Percentiles rank a stretch among this genome's conserved stretches.
Conservation (phyloP, 2,797 vertebrate genomes). For the Sylvilagus floridanus region DNA sequence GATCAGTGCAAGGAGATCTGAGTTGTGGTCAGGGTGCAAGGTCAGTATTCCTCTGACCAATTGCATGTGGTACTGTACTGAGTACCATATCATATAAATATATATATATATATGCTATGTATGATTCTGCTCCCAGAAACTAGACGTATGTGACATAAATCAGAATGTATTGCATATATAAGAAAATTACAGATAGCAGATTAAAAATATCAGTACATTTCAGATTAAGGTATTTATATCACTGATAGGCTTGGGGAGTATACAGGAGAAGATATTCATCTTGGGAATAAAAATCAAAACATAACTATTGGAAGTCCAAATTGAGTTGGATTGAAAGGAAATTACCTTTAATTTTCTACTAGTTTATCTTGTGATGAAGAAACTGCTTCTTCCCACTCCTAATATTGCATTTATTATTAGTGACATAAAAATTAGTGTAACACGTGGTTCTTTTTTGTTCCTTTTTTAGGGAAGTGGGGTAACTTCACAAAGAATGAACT, state of each 20-base stretch:
- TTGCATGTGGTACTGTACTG: background rate
- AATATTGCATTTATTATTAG: background rate
- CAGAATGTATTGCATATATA: background rate
- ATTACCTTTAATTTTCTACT: background rate
- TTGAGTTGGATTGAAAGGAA: background rate
- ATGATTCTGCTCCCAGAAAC: background rate
- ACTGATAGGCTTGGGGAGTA: background rate
- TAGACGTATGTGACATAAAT: background rate
- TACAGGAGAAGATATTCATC: background rate
- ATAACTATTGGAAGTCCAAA: background rate
- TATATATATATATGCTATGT: too few species aligned
- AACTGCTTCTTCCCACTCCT: background rate
- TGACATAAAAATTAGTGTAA: too few species aligned
- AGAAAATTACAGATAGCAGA: background rate
- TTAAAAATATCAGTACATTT: background rate
- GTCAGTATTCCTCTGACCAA: background rate
- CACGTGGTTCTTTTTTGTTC: background rate
- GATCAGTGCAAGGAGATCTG: fast-evolving
- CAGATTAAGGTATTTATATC: background rate
- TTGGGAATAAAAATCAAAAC: background rate
- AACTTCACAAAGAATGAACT: background rate
- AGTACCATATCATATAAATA: background rate
- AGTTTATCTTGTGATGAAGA: background rate
- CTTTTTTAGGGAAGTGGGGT: background rate
- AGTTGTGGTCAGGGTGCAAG: background rate